These are phyloP conservation scores for Epizoanthus stellaris DNA, from an alignment of 92 coral and sea anemone species.

Conservation along the genomic window DNA sequence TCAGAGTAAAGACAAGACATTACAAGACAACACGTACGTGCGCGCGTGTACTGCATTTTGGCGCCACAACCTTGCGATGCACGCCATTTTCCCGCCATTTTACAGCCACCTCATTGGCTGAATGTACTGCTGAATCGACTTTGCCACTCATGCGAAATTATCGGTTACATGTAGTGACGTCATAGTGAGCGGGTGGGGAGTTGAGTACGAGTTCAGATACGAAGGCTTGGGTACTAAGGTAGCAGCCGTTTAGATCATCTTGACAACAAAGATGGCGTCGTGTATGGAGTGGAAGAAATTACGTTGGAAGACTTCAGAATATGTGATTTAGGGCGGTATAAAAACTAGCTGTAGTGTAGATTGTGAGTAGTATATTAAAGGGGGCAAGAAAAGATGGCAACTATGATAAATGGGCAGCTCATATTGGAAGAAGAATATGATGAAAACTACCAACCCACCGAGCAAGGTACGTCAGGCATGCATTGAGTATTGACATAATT, in stretches of 20 bases:
- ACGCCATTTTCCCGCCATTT: no score
- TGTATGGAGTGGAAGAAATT: conserved; percentile 17
- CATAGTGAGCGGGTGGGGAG: background rate
- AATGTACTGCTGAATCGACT: no score
- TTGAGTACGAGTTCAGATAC: conserved; percentile 12
- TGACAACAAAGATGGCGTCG: conserved; percentile 52
- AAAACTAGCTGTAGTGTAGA: background rate
- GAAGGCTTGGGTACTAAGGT: conserved; percentile 29
- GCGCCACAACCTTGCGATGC: no score
- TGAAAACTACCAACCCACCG: conserved; percentile 93
- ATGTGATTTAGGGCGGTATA: background rate
- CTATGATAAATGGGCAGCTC: conserved; percentile 91
- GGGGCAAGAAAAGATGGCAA: conserved; percentile 57
- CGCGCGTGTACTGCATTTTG: no score
- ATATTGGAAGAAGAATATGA: conserved; percentile 97
- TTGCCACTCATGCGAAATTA: no score
- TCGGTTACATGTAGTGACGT: no score
- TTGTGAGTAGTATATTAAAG: background rate
- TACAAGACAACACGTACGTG: no score
- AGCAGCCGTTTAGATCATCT: conserved; percentile 30
- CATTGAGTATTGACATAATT: background rate
- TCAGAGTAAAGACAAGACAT: no score
- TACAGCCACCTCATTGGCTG: no score
- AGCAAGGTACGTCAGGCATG: conserved; percentile 68
- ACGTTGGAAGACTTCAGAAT: background rate